Conservation (phyloP, 2,113 vertebrate genomes). For the Morone chrysops region DNA sequence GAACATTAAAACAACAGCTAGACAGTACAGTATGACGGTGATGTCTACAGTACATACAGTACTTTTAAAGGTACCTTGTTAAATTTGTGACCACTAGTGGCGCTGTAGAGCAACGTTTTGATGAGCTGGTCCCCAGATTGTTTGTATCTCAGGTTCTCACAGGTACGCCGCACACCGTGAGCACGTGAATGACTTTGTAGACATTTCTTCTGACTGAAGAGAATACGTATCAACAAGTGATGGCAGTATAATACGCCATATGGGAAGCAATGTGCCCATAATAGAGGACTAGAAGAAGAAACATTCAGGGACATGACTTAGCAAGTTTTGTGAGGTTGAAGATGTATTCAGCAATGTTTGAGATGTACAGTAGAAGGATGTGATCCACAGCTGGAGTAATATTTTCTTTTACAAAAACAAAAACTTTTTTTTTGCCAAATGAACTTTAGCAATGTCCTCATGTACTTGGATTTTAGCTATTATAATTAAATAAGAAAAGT, state of each 20-base stretch:
- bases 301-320: background rate
- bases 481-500: no score
- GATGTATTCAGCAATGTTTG: background rate
- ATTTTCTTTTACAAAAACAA: background rate
- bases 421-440: background rate
- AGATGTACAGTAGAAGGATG: background rate
- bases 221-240: background rate
- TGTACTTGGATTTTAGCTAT: background rate
- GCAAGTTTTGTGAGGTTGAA: background rate
- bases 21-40: no score
- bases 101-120: background rate
- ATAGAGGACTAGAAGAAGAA: background rate
- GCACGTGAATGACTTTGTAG: background rate
- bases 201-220: background rate
- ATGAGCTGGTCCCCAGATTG: fast-evolving
- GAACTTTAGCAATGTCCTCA: background rate
- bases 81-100: no score
- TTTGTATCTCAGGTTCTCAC: background rate
- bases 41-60: no score
- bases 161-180: background rate
- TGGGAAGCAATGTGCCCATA: background rate
- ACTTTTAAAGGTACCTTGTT: background rate
- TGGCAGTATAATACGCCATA: background rate
- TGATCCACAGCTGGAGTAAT: background rate
- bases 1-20: no score